Conservation (phyloP, 1,140 invertebrate genomes). For the Aporrectodea caliginosa region DNA sequence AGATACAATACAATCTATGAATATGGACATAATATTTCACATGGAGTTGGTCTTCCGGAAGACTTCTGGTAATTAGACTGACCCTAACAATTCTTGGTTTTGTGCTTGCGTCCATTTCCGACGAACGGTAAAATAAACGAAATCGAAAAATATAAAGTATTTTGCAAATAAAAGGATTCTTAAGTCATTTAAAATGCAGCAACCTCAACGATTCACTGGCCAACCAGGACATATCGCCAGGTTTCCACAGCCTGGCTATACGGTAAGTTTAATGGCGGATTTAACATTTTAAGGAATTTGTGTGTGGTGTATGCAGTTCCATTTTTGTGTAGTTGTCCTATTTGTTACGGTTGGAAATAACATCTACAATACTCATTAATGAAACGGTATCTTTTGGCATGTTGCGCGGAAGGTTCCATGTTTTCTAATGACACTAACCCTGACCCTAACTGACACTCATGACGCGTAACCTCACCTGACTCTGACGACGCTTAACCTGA, state of each 20-base stretch:
- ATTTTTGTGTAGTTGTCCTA: background rate
- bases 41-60: too few relatives aligned
- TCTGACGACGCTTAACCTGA: too few relatives aligned
- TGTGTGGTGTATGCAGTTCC: background rate
- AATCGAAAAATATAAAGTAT: too few relatives aligned
- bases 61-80: too few relatives aligned
- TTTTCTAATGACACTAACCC: background rate
- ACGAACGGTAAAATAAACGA: too few relatives aligned
- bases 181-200: slow-evolving; percentile 27
- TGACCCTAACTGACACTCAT: too few relatives aligned
- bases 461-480: too few relatives aligned
- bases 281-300: background rate
- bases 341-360: background rate
- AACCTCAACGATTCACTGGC: slow-evolving; percentile 23
- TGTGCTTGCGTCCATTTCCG: too few relatives aligned
- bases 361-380: background rate
- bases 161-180: too few relatives aligned
- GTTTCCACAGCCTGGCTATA: slow-evolving; percentile 25
- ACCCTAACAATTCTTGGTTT: too few relatives aligned
- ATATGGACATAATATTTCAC: too few relatives aligned
- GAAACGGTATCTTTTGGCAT: background rate
- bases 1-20: too few relatives aligned
- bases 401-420: background rate
- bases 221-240: slow-evolving; percentile 12
- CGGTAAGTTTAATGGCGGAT: slow-evolving; percentile 12